These are phyloP conservation scores for Oryzaephilus surinamensis DNA, from an alignment of 1,140 invertebrate genomes.

Conservation along the genomic window DNA sequence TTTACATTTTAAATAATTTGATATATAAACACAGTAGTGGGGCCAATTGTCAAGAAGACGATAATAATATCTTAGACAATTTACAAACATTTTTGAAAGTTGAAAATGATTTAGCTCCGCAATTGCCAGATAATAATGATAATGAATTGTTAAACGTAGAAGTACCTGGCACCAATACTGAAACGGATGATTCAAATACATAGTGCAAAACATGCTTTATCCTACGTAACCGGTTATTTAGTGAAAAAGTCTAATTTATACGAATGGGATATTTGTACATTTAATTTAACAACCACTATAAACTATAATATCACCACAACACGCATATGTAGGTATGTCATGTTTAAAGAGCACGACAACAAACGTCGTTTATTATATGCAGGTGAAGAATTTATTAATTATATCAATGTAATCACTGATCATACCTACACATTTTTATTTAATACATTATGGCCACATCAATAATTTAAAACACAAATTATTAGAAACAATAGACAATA, in stretches of 20 bases:
- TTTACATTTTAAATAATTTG: constrained; percentile 2
- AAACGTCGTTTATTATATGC: no score
- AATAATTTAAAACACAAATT: no score
- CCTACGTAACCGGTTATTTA: not conserved
- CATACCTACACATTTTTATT: no score
- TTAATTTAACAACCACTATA: not conserved
- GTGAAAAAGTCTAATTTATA: not conserved
- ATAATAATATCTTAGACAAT: constrained; percentile 1
- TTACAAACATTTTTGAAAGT: not conserved
- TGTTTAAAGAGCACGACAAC: constrained; percentile 2
- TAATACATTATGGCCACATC: no score
- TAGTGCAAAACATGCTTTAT: constrained; percentile 2
- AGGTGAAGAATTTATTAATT: no score
- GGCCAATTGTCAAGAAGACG: not conserved
- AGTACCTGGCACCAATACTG: not conserved
- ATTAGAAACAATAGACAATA: no score
- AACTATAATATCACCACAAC: constrained; percentile 3
- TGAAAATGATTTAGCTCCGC: not conserved
- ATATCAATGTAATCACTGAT: no score
- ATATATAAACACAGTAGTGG: not conserved
- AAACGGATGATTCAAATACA: not conserved
- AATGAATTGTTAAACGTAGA: not conserved
- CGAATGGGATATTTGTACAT: not conserved
- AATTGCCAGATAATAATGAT: not conserved
- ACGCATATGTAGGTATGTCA: constrained; percentile 1